These are phyloP conservation scores for Acipenser transmontanus DNA, from an alignment of 2,797 vertebrate species.

Conservation along the genomic window DNA sequence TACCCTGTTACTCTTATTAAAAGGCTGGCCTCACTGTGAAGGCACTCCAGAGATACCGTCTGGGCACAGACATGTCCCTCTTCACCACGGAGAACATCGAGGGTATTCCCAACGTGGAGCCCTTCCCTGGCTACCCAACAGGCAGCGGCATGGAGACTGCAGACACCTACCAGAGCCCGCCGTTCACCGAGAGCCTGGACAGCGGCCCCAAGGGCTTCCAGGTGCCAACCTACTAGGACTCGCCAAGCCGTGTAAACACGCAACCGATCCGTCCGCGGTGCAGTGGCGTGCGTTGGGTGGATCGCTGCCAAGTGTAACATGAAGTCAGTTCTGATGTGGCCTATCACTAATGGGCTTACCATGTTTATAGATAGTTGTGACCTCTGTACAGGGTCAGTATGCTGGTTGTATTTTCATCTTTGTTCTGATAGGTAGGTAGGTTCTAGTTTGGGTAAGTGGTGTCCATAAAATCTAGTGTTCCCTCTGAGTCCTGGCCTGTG, in stretches of 20 bases:
- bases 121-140: constrained; percentile 72
- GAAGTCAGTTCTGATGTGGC: constrained; percentile 39
- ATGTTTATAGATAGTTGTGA: constrained; percentile 58
- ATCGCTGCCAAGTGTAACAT: constrained; percentile 27
- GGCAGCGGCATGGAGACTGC: constrained; percentile 77
- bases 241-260: not conserved
- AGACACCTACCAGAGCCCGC: constrained; percentile 87
- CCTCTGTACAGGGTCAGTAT: constrained; percentile 64
- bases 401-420: constrained; percentile 55
- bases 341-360: constrained; percentile 44
- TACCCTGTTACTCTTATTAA: constrained; percentile 26
- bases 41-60: constrained; percentile 79
- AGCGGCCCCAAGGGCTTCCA: constrained; percentile 74
- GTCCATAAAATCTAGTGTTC: constrained; percentile 20
- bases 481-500: not conserved
- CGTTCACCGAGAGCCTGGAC: constrained; percentile 85
- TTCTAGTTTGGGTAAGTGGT: constrained; percentile 22
- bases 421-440: constrained; percentile 30
- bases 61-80: constrained; percentile 84
- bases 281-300: constrained; percentile 31
- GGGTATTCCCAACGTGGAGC: constrained; percentile 42
- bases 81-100: constrained; percentile 81
- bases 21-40: constrained; percentile 80
- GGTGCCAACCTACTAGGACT: constrained; percentile 30
- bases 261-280: constrained; percentile 25